Percentiles rank a stretch among this genome's conserved stretches.
These are phyloP conservation scores for Oplegnathus fasciatus DNA, from an alignment of 2,113 vertebrate species.

Conservation along the genomic window DNA sequence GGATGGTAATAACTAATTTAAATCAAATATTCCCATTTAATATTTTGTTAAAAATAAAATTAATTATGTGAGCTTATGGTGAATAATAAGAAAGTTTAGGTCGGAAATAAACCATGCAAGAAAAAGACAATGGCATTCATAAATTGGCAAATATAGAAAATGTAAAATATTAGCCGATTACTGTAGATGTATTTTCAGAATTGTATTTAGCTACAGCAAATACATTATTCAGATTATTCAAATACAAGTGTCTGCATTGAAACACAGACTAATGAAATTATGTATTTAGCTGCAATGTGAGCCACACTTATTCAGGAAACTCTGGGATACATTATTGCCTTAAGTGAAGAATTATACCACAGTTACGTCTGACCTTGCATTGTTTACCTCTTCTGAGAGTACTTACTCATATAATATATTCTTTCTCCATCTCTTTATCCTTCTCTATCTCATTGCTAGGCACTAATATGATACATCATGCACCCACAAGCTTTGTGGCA, in stretches of 20 bases:
- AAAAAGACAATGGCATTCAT: background rate
- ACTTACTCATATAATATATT: no score
- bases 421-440: no score
- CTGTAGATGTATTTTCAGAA: no score
- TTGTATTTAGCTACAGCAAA: no score
- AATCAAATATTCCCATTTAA: background rate
- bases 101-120: background rate
- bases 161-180: no score
- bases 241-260: no score
- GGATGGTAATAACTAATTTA: no score
- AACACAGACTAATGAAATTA: background rate
- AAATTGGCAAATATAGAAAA: no score
- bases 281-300: background rate
- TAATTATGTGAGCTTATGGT: background rate
- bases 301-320: background rate
- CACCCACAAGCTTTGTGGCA: background rate
- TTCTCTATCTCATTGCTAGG: background rate
- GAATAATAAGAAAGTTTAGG: no score
- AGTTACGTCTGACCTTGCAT: background rate
- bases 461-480: background rate
- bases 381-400: background rate
- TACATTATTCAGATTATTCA: background rate
- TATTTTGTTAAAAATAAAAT: background rate
- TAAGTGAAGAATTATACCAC: no score
- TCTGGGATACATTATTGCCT: background rate